Conservation (phyloP, 2,113 vertebrate species). For the Pseudorhombus dupliciocellatus region DNA sequence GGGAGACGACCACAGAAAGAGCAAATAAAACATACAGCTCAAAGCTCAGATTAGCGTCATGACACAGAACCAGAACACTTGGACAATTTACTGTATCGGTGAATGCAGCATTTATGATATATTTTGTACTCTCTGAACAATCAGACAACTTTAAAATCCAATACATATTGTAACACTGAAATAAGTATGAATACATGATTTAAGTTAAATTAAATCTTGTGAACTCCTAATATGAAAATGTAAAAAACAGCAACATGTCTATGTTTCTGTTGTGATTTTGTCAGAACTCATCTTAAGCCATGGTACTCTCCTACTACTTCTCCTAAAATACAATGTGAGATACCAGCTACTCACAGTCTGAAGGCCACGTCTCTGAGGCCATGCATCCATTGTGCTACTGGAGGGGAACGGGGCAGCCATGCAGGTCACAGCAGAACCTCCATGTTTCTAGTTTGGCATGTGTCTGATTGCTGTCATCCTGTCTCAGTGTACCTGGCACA, state of each 20-base stretch:
- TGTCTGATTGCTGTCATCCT: conserved; percentile 45
- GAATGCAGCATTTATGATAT: background rate
- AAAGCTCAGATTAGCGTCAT: no score
- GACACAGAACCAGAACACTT: background rate
- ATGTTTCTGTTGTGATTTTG: background rate
- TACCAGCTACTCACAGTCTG: conserved; percentile 77
- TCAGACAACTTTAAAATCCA: no score
- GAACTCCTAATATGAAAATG: background rate
- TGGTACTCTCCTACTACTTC: no score
- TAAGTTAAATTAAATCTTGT: background rate
- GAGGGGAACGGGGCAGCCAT: conserved; percentile 71
- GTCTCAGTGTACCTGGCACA: conserved; percentile 43
- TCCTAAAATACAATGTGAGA: background rate
- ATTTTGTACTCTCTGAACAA: no score
- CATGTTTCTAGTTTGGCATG: conserved; percentile 48
- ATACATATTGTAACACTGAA: no score
- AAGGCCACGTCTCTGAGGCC: conserved; percentile 80
- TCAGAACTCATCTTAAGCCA: background rate
- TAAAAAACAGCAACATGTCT: background rate
- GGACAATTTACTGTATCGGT: background rate
- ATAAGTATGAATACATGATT: no score
- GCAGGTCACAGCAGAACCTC: conserved; percentile 64
- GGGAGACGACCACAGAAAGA: conserved; percentile 33
- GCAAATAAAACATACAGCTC: background rate
- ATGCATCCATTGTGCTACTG: conserved; percentile 81